Evolutionary conservation across 2,113 vertebrate genomes (phyloP).

Genomic region (Colistium nudipinnis): DNA sequence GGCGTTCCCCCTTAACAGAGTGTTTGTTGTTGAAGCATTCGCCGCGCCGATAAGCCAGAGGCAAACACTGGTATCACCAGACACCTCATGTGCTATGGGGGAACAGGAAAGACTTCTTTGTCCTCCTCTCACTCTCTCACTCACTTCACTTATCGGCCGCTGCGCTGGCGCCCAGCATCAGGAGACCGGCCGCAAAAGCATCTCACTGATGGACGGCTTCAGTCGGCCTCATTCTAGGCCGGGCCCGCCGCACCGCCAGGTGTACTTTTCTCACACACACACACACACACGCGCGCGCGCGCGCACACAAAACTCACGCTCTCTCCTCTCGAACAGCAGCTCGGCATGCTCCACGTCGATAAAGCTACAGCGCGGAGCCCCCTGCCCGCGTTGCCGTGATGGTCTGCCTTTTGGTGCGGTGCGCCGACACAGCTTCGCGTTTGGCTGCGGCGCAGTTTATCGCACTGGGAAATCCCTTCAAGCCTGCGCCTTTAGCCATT

Average conservation of each 20-base stretch:
- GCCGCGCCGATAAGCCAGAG: slow-evolving; percentile 67
- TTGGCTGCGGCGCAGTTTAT: slow-evolving; percentile 54
- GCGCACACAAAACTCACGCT: too few relatives aligned
- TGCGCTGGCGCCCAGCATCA: slow-evolving; percentile 19
- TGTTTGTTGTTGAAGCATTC: slow-evolving; percentile 74
- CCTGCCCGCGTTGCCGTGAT: slow-evolving; percentile 17
- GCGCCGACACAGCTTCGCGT: slow-evolving; percentile 37
- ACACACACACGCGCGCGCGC: not conserved
- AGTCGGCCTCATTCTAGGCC: not conserved
- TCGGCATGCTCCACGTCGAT: slow-evolving; percentile 31
- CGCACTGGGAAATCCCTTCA: slow-evolving; percentile 52
- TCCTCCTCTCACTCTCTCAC: slow-evolving; percentile 28
- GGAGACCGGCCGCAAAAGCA: slow-evolving; percentile 22
- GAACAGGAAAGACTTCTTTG: slow-evolving; percentile 57
- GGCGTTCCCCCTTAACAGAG: slow-evolving; percentile 59
- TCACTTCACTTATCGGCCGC: too few relatives aligned
- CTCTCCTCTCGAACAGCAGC: slow-evolving; percentile 38
- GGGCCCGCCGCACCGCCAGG: too few relatives aligned
- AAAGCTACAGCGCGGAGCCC: slow-evolving; percentile 31
- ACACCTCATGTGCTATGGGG: slow-evolving; percentile 73
- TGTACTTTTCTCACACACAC: not conserved
- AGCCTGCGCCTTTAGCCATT: slow-evolving; percentile 39
- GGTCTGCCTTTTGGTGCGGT: slow-evolving; percentile 43
- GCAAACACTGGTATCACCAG: slow-evolving; percentile 78
- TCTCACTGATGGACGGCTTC: slow-evolving; percentile 28